Percentiles rank a stretch among this genome's conserved stretches.
Evolutionary conservation across 2,797 vertebrate genomes (phyloP).

Genomic region (Danio choprae): DNA sequence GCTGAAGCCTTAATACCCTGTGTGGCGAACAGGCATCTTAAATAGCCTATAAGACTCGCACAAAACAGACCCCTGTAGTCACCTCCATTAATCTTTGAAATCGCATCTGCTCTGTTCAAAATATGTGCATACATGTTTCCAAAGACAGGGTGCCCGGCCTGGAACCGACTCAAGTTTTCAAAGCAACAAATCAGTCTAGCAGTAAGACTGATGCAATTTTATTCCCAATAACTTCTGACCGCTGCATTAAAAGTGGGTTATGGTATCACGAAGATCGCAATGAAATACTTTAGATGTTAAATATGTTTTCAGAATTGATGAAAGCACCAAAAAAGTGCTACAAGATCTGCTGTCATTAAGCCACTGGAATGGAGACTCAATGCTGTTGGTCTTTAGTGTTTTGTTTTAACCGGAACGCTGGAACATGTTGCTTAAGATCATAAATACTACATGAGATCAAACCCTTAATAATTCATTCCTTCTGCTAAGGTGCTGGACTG

Average conservation of each 20-base stretch:
- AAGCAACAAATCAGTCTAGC: neutral
- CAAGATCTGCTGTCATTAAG: slow-evolving; percentile 6
- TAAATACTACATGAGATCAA: slow-evolving; percentile 59
- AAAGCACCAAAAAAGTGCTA: neutral
- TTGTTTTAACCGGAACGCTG: slow-evolving; percentile 29
- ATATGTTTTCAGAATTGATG: neutral
- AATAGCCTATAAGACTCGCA: slow-evolving; percentile 49
- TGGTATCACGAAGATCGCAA: neutral
- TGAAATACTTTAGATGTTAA: neutral
- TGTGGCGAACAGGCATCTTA: slow-evolving; percentile 46
- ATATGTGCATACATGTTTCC: slow-evolving; percentile 17
- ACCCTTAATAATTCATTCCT: slow-evolving; percentile 55
- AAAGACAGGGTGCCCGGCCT: neutral
- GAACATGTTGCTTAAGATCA: slow-evolving; percentile 56
- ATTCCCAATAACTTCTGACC: neutral
- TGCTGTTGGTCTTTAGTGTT: slow-evolving; percentile 11
- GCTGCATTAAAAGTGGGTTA: neutral
- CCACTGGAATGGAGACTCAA: neutral
- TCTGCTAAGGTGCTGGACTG: slow-evolving; percentile 55
- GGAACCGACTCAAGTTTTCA: slow-evolving; percentile 6
- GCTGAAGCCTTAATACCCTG: slow-evolving; percentile 39
- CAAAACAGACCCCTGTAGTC: slow-evolving; percentile 46
- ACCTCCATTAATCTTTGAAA: slow-evolving; percentile 46
- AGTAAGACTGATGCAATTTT: neutral
- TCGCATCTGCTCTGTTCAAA: slow-evolving; percentile 38